Evolutionary conservation across 23 tunicate species (phyloP).

Genomic region (Ciona savignyi): DNA sequence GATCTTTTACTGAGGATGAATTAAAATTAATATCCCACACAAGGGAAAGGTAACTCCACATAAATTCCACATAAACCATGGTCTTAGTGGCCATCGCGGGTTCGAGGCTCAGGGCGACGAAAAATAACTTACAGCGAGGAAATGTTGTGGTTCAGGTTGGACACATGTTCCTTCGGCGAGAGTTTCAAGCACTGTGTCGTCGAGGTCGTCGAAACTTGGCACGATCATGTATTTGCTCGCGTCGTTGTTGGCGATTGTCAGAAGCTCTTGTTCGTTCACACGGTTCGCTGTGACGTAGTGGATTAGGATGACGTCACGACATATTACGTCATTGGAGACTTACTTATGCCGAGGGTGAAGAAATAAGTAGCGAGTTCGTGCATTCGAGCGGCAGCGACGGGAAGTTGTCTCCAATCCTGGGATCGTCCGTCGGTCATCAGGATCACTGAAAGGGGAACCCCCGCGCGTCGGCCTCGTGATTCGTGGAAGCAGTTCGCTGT

Average conservation of each 20-base stretch:
- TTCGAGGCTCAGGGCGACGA: too few relatives aligned
- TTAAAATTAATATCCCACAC: not conserved
- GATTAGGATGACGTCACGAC: too few relatives aligned
- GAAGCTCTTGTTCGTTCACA: slow-evolving; percentile 70
- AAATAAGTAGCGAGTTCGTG: slow-evolving; percentile 31
- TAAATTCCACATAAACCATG: too few relatives aligned
- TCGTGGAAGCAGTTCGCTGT: slow-evolving; percentile 19
- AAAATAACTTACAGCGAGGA: slow-evolving; percentile 37
- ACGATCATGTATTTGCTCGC: slow-evolving; percentile 54
- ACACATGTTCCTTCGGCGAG: slow-evolving; percentile 44
- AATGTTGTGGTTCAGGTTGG: slow-evolving; percentile 52
- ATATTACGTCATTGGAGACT: slow-evolving; percentile 14
- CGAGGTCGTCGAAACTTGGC: slow-evolving; percentile 44
- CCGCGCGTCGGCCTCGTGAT: slow-evolving; percentile 52
- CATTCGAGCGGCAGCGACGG: slow-evolving; percentile 35
- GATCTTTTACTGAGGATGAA: not conserved
- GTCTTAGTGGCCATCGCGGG: too few relatives aligned
- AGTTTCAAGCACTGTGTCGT: slow-evolving; percentile 21
- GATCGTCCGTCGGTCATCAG: slow-evolving; percentile 88
- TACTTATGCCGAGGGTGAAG: slow-evolving; percentile 86
- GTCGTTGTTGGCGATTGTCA: slow-evolving; percentile 43
- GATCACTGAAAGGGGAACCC: slow-evolving; percentile 47
- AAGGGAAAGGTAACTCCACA: too few relatives aligned
- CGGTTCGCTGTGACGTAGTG: slow-evolving; percentile 24
- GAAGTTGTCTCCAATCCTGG: slow-evolving; percentile 26